These are phyloP conservation scores for Dicyrtoma fusca DNA, from an alignment of 2,888 invertebrate species.

Conservation along the genomic window DNA sequence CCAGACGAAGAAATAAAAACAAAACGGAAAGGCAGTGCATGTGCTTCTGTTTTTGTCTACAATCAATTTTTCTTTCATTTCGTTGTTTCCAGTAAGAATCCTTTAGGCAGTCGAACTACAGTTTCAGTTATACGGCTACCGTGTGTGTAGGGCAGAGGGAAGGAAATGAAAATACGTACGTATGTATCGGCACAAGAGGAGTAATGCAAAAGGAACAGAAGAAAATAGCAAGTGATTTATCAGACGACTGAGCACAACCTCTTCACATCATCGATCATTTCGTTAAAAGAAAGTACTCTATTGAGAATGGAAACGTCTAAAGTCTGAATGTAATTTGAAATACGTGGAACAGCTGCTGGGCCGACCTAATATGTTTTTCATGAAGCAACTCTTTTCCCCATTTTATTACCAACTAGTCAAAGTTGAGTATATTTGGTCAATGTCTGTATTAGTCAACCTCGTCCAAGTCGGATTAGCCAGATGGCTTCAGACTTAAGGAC, in stretches of 20 bases:
- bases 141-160: no score
- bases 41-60: no score
- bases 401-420: conserved; percentile 11
- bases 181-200: no score
- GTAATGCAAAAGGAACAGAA: no score
- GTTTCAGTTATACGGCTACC: no score
- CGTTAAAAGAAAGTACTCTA: background rate
- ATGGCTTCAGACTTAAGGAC: conserved; percentile 17
- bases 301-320: background rate
- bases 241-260: background rate
- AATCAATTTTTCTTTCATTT: no score
- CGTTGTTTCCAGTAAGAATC: no score
- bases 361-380: conserved; percentile 9
- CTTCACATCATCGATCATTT: conserved; percentile 17
- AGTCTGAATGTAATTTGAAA: conserved; percentile 2
- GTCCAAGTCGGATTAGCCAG: conserved; percentile 23
- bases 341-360: conserved; percentile 10
- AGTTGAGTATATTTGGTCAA: conserved; percentile 21
- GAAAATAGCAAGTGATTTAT: no score
- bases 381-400: conserved; percentile 3
- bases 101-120: no score
- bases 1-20: no score
- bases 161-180: no score
- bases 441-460: conserved; percentile 27
- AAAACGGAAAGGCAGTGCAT: no score